These are phyloP conservation scores for Hippocampus kuda DNA, from an alignment of 2,797 vertebrate species.

Conservation along the genomic window DNA sequence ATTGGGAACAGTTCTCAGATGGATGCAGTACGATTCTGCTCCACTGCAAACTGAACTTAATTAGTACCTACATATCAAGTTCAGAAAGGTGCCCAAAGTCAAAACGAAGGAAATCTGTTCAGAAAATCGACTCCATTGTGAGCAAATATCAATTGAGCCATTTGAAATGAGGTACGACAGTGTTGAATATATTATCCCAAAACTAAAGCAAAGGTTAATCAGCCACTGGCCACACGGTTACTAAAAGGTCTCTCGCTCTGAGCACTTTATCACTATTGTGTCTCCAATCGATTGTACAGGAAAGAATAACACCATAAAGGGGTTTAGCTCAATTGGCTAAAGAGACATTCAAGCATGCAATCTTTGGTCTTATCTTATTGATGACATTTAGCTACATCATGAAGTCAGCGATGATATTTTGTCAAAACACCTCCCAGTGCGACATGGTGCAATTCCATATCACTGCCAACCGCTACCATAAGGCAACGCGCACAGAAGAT, in stretches of 20 bases:
- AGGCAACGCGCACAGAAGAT: neutral
- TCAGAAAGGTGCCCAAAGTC: neutral
- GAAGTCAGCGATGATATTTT: neutral
- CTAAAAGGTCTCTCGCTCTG: constrained; percentile 23
- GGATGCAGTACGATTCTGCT: neutral
- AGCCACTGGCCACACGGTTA: constrained; percentile 11
- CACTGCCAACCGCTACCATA: neutral
- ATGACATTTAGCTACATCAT: neutral
- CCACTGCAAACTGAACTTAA: neutral
- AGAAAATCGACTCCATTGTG: neutral
- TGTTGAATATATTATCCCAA: constrained; percentile 13
- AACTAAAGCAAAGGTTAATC: constrained; percentile 47
- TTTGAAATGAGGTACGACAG: constrained; percentile 25
- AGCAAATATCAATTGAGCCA: constrained; percentile 32
- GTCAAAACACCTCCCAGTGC: neutral
- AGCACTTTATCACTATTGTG: constrained; percentile 16
- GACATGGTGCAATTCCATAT: neutral
- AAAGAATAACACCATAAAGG: constrained; percentile 16
- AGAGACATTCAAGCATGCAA: constrained; percentile 30
- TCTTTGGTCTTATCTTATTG: constrained; percentile 26
- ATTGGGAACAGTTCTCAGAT: neutral
- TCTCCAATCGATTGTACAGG: constrained; percentile 34
- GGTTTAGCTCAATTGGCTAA: constrained; percentile 21
- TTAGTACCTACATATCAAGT: neutral
- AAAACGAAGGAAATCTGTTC: neutral